Evolutionary conservation across 2,888 invertebrate species (phyloP), one percentile per base, ranked within the genome.

Genomic region (Mayetiola destructor): DNA sequence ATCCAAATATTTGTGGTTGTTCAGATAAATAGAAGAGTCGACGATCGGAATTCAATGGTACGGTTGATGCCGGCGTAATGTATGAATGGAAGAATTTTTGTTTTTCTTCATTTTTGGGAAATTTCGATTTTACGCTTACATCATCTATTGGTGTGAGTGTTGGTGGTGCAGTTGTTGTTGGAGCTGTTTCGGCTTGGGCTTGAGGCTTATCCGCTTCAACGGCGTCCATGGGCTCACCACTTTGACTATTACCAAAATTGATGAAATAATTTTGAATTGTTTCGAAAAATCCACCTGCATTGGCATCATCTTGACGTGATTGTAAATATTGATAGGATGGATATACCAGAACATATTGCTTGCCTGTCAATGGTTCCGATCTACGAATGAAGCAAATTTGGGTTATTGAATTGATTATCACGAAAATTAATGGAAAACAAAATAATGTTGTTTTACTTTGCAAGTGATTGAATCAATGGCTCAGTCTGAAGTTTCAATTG

Each of bases 41-140:
- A 2, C 48, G 48, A n/a, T 48, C 27, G 48, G 48, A 5, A 27
- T 48, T 48, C 48, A 48, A 48, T 48, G 48, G 48, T 1, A 48
- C 48, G 2, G 48, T 48, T 2, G 48, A 48, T 12, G 48, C 48
- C n/a, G 48, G 48, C 12, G 48, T 48, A 27, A 48, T 27, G 16
- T 48, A 48, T n/a, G 48, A 48, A 48, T 48, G 27, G 27, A 48
- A 2, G 48, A 48, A 27, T 48, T 48, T 48, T 9, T 48, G 48
- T 27, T 48, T 48, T 8, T 16, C 27, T 27, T 27, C 27, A 48
- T 4, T 48, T 21, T 42, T 23, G 5, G 39, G 12, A 36, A 23
- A 40, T 40, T 40, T 40, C 10, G 21, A 21, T 21, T 12, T 37
- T 12, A 37, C n/a, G 12, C 8, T n/a, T 5, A 20, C 3, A 16